Evolutionary conservation across 2,797 vertebrate genomes (phyloP).

Genomic region (Masticophis lateralis): DNA sequence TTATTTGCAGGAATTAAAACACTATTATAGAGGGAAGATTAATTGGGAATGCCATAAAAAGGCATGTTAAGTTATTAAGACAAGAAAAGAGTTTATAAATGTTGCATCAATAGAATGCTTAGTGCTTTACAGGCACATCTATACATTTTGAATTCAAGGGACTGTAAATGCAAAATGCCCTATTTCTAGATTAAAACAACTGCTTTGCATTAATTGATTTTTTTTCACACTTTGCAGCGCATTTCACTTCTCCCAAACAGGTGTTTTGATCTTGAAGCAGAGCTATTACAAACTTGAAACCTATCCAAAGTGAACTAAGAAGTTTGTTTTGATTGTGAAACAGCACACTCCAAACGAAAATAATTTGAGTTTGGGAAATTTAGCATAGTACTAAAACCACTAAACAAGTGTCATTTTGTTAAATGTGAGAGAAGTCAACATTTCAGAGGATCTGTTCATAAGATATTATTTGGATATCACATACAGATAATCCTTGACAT

Average conservation of each 20-base stretch:
- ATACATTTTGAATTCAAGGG: neutral
- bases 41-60: neutral
- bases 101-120: neutral
- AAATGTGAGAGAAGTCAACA: neutral
- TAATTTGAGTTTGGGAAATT: neutral
- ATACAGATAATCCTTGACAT: neutral
- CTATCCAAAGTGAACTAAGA: neutral
- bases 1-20: neutral
- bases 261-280: neutral
- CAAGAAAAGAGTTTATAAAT: neutral
- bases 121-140: neutral
- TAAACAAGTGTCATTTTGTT: neutral
- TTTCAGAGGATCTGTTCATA: neutral
- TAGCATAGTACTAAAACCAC: neutral
- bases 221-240: neutral
- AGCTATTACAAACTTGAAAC: neutral
- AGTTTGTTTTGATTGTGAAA: neutral
- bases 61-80: neutral
- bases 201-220: neutral
- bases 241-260: neutral
- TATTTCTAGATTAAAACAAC: neutral
- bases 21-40: neutral
- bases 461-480: neutral
- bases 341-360: neutral
- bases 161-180: neutral